These are phyloP conservation scores for Leucopsar rothschildi DNA, from an alignment of 2,113 vertebrate genomes.

Conservation along the genomic window DNA sequence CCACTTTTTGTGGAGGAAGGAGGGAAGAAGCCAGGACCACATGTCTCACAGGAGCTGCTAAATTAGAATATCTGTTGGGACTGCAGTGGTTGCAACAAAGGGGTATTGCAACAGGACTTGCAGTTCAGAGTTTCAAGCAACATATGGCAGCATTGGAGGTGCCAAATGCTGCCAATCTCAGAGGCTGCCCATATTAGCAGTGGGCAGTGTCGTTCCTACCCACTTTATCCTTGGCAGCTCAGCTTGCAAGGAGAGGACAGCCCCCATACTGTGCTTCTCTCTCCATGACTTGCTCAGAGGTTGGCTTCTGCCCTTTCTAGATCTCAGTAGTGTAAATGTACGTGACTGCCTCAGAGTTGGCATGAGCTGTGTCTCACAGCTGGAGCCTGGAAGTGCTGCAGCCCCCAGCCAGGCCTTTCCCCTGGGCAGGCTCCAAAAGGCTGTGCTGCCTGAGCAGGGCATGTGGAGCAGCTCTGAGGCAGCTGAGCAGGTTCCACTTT, in stretches of 20 bases:
- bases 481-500: background rate
- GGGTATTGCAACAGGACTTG: background rate
- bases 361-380: background rate
- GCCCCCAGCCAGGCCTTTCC: background rate
- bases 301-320: background rate
- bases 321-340: background rate
- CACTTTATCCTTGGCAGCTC: background rate
- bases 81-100: background rate
- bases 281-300: background rate
- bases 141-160: background rate
- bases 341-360: accelerated
- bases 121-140: background rate
- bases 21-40: background rate
- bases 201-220: accelerated
- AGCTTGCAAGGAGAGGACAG: too few relatives aligned
- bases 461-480: accelerated
- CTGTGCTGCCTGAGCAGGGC: background rate
- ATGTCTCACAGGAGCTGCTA: background rate
- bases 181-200: background rate
- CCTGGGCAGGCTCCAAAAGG: accelerated
- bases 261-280: accelerated
- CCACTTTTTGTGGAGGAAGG: background rate
- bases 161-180: too few relatives aligned
- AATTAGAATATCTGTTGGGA: background rate
- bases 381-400: background rate